Evolutionary conservation across 2,113 vertebrate genomes (phyloP), one percentile per base, ranked within the genome.

Genomic region (Mormoops blainvillei): DNA sequence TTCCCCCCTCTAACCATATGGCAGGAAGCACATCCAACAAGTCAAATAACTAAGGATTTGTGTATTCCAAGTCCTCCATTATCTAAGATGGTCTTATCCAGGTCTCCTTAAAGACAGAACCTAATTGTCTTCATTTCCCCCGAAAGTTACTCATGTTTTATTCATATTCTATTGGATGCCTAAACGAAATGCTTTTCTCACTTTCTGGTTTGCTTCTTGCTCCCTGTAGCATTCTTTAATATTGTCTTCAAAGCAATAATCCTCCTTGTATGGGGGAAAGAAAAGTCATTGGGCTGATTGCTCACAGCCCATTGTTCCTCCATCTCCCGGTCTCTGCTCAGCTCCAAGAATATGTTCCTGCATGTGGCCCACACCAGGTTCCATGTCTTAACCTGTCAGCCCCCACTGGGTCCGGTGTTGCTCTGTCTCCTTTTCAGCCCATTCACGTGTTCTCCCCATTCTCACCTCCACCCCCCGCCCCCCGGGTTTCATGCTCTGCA

Each of bases 111-210:
- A 97, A 85, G 94, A 87, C 38, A 61, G 84, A 58, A 65, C 41
- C 50, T 95, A 88, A 97, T 93, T 89, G 68, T 87, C 77, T n/a
- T n/a, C n/a, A n/a, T n/a, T n/a, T 97, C 36, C 91, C 48, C 18
- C 54, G 91, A 80, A 93, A 77, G 63, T 19, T 41, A 38, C n/a
- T 97, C 73, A 83, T 96, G 89, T 91, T 94, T 97, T 91, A 96
- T 96, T 96, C 93, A 91, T 93, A 74, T 28, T 88, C 54, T 83
- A 4, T 65, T 74, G n/a, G 89, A 86, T 26, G 15, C 38, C 43
- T 58, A 36, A 68, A 77, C 91, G n/a, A 93, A 82, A 74, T 81
- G 41, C 48, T 80, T 89, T 88, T 43, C 16, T 63, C 20, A 41
- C 67, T 73, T 90, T 77, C 87, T 80, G 20, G 67, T 92, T 94